Conservation (phyloP, 2,797 vertebrate species). For the Sebastolobus altivelis region DNA sequence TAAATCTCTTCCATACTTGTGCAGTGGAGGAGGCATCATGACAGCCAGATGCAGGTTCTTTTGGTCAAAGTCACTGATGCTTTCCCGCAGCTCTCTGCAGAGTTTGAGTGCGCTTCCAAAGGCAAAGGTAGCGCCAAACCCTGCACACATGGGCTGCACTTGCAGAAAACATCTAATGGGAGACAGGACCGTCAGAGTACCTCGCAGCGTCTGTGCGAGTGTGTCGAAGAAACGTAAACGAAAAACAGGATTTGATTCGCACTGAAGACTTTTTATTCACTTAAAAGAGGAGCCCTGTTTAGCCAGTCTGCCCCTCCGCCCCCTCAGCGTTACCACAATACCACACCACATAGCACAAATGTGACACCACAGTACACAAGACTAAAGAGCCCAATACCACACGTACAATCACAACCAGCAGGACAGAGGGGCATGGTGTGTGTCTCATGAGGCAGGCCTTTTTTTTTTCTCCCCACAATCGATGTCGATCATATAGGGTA, state of each 20-base stretch:
- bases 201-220: conserved; percentile 39
- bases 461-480: conserved; percentile 2
- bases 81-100: conserved; percentile 51
- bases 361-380: conserved; percentile 56
- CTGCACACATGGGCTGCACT: conserved; percentile 76
- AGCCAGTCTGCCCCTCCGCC: conserved; percentile 38
- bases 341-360: conserved; percentile 61
- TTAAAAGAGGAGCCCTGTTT: conserved; percentile 59
- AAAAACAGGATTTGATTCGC: conserved; percentile 50
- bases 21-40: conserved; percentile 38
- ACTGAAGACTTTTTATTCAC: conserved; percentile 50
- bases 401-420: conserved; percentile 69
- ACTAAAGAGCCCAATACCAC: conserved; percentile 56
- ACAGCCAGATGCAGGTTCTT: conserved; percentile 63
- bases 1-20: conserved; percentile 44
- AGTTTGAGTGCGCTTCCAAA: conserved; percentile 38
- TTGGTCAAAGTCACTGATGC: conserved; percentile 54
- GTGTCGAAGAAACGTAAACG: conserved; percentile 43
- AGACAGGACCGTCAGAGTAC: conserved; percentile 51
- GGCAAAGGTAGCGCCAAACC: conserved; percentile 34
- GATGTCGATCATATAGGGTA: conserved; percentile 37
- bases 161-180: conserved; percentile 63
- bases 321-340: conserved; percentile 52
- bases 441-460: conserved; percentile 29
- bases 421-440: conserved; percentile 24